Conservation (phyloP, 2,888 invertebrate species). For the Andrena haemorrhoa region DNA sequence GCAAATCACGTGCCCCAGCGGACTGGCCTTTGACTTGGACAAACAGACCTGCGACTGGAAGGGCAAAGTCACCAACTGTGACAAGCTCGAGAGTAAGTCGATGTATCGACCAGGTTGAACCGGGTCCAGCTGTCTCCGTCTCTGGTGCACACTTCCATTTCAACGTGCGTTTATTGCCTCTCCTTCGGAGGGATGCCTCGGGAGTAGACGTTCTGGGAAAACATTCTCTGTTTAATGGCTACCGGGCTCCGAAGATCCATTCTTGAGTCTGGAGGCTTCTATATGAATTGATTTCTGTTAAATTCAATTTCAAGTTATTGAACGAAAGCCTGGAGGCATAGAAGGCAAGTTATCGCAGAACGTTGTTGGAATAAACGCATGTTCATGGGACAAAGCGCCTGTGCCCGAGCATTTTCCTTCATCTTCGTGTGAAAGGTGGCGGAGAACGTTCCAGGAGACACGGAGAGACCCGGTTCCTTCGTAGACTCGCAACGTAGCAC, state of each 20-base stretch:
- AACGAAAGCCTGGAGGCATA: no score
- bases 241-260: no score
- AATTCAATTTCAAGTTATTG: no score
- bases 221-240: no score
- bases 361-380: not conserved
- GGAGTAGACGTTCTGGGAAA: no score
- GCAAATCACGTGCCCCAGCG: conserved; percentile 98
- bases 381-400: not conserved
- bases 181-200: no score
- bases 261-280: no score
- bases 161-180: conserved; percentile 6
- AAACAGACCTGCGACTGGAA: conserved; percentile 99
- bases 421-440: not conserved
- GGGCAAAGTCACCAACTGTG: conserved; percentile 98
- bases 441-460: conserved; percentile 30
- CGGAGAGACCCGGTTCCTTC: conserved; percentile 72
- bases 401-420: conserved; percentile 4
- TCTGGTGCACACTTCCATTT: not conserved
- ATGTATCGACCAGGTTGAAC: conserved; percentile 79
- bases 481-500: conserved; percentile 85
- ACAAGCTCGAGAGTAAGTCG: conserved; percentile 98
- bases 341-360: no score
- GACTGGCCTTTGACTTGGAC: conserved; percentile 98
- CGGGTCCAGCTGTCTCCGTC: conserved; percentile 40
- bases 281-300: no score